Percentiles rank a stretch among this genome's conserved stretches.
Conservation (phyloP, 2,888 invertebrate genomes). For the Sinhomidia bicolor region DNA sequence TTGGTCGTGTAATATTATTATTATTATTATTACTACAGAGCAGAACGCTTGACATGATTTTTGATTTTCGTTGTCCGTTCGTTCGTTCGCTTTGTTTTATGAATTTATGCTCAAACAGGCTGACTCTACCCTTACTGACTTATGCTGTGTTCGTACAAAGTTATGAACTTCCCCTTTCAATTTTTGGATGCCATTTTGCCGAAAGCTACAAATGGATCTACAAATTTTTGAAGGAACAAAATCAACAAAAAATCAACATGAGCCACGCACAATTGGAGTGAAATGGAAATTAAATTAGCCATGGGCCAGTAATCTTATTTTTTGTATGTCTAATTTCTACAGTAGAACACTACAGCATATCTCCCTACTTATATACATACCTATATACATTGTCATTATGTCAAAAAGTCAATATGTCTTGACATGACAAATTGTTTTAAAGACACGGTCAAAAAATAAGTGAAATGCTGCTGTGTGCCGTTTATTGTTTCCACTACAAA, state of each 20-base stretch:
- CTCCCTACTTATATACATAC: too few species aligned
- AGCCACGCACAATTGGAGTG: neutral
- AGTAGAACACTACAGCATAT: too few species aligned
- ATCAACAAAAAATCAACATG: conserved; percentile 33
- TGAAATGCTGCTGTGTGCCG: neutral
- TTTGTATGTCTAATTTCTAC: neutral
- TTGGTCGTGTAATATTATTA: too few species aligned
- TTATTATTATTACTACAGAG: too few species aligned
- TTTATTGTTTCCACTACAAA: conserved; percentile 17
- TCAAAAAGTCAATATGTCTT: conserved; percentile 53
- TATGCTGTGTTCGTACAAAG: neutral
- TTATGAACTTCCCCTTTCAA: neutral
- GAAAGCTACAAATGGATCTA: neutral
- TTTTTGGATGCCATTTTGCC: neutral
- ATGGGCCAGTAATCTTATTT: conserved; percentile 23
- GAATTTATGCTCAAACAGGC: too few species aligned
- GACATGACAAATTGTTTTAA: conserved; percentile 34
- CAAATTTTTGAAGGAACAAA: conserved; percentile 28
- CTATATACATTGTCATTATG: conserved; percentile 21
- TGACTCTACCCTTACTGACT: neutral
- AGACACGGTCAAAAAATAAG: neutral
- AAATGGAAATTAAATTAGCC: conserved; percentile 46
- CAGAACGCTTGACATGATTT: too few species aligned
- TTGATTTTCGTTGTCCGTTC: neutral
- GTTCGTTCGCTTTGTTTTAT: neutral